Base-by-base conservation (phyloP, 2,888 invertebrate species). In the Limenitis arthemis region DNA sequence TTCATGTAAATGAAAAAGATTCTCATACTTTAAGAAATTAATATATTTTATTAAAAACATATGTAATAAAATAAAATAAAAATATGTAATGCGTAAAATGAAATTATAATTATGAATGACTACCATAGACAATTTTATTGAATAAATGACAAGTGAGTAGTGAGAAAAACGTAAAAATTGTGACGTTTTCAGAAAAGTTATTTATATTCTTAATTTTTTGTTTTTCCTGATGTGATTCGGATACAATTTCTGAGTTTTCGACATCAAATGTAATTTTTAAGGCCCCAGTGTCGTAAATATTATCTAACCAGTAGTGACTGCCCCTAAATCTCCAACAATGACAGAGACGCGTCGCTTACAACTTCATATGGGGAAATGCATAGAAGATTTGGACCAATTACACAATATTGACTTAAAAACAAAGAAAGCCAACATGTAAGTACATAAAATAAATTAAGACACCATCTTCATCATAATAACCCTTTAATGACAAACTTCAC, bases 361-460 rank as follows among this genome's bases (percentile, higher is more conserved):
- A 65, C 77, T 90, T 65, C 82, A 90, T 75, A 78, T 89, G 69
- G 89, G 86, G 51, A 85, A 86, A 69, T 86, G 83, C 63, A 75
- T 90, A 48, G 87, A 88, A 58, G 90, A 89, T 75, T 79, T 90
- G 73, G 87, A 89, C 62, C 79, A 86, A 70, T 68, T 81, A 64
- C 79, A 88, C 66, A 77, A 72, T 64, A 75, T 82, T 55, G 84
- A 87, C 67, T 68, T 87, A 52, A 87, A 85, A 67, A 64, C 76
- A 38, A 88, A 81, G 58, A 81, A 86, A 69, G 80, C 87, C 54
- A 80, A 79, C 55, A 69, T 81, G 90, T 90, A 73, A 80, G 88
- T 82, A 61, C 52, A 59, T 49, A 20, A 20, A 20, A 20, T 20
- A 20, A 20, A 20, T 20, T 20, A 20, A 20, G 1, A 20, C 20